A percentile compares a stretch with the other conserved stretches of the same genome.
phyloP scores from a whole-genome alignment of 2,113 vertebrate species.

The Chrysochloris asiatica region DNA sequence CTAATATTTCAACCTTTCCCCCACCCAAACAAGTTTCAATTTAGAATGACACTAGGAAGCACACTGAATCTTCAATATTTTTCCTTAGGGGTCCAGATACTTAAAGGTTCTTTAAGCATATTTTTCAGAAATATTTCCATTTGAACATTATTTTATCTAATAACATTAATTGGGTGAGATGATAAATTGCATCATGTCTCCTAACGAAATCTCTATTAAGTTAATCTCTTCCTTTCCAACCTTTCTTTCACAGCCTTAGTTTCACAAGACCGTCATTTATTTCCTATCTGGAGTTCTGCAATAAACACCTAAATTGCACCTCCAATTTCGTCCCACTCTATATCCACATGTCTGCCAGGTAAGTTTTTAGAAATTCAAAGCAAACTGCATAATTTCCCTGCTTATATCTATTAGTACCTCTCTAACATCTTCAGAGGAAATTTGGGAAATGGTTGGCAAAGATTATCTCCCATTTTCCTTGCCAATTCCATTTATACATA shows the following conservation, averaged over 20 bases:
- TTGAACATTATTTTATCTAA: slow-evolving; percentile 8
- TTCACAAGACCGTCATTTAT: slow-evolving; percentile 8
- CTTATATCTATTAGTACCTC: not conserved
- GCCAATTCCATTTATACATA: not conserved
- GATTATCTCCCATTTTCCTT: not conserved
- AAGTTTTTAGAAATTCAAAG: slow-evolving; percentile 3
- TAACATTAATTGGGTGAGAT: not conserved
- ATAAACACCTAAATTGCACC: slow-evolving; percentile 38
- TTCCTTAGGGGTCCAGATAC: not conserved
- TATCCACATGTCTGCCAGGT: not conserved
- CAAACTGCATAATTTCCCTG: not conserved
- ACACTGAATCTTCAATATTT: not conserved
- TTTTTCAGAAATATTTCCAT: slow-evolving; percentile 6
- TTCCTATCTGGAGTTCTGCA: not conserved
- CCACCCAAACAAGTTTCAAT: not conserved
- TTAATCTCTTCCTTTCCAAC: not conserved
- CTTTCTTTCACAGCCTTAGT: not conserved
- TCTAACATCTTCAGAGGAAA: not conserved
- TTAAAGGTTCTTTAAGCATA: not conserved
- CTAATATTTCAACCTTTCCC: slow-evolving; percentile 9
- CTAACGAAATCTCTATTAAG: slow-evolving; percentile 7
- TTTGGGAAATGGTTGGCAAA: not conserved
- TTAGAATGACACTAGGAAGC: not conserved
- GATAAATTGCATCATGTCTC: not conserved
- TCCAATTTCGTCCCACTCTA: slow-evolving; percentile 40